Percentiles rank a stretch among this genome's conserved stretches.
Conservation (phyloP, 2,797 vertebrate species). For the Pseudochirops corinnae region DNA sequence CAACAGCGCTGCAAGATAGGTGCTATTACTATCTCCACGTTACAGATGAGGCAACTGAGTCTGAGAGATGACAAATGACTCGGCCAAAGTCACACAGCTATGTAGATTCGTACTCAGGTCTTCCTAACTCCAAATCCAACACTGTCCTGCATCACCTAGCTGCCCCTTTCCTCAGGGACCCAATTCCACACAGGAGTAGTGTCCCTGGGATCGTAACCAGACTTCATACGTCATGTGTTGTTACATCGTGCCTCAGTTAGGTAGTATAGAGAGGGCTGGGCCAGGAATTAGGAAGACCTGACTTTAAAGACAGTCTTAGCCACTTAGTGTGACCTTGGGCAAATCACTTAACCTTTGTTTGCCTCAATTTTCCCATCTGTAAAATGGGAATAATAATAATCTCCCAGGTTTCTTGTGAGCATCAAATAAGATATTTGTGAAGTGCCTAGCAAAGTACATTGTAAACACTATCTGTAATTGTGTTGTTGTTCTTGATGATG, state of each 20-base stretch:
- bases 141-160: not conserved
- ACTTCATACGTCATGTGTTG: not conserved
- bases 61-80: not conserved
- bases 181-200: not conserved
- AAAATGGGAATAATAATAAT: not conserved
- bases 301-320: not conserved
- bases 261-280: not conserved
- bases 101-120: not conserved
- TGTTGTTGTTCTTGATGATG: not conserved
- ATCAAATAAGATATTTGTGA: not conserved
- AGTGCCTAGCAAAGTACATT: not conserved
- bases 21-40: not conserved
- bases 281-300: not conserved
- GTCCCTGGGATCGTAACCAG: not conserved
- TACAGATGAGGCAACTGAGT: not conserved
- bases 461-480: not conserved
- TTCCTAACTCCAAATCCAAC: not conserved
- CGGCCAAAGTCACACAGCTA: not conserved
- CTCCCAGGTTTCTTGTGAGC: not conserved
- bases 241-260: not conserved
- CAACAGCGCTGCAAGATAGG: accelerated
- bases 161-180: not conserved
- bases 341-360: not conserved
- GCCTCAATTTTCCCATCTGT: not conserved
- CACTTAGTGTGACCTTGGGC: not conserved